Evolutionary conservation across 2,113 vertebrate genomes (phyloP), one percentile per base, ranked within the genome.

Genomic region (Atrichornis clamosus): DNA sequence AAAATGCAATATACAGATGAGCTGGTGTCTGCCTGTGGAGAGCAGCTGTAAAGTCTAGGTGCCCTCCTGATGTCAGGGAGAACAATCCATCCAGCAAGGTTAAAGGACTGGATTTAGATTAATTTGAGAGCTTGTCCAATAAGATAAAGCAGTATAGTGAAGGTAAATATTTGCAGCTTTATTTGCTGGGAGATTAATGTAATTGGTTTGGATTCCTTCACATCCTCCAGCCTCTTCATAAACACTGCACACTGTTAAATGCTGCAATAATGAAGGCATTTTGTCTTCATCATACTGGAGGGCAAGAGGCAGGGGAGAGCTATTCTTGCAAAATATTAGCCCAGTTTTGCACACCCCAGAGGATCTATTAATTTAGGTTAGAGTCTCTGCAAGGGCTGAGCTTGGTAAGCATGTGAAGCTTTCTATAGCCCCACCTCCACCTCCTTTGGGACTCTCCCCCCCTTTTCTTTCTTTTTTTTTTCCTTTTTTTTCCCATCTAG

Each of bases 161-260:
- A 89, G 73, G 91, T 73, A 97, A 96, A 95, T 93, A 95, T 97
- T 93, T 94, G 91, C 92, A 96, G 90, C 77, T 96, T 92, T 91
- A 86, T 96, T 95, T 97, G 84, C 95, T 74, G 44, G 67, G 91
- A 93, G 93, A 96, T 96, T 96, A 96, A 96, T 96, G 95, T 95
- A 97, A 96, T 90, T 88, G 83, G 87, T 67, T 97, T 95, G 95
- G 93, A 94, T 96, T 96, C 93, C 95, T 96, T 94, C 93, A 92
- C 90, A 63, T 94, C 87, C 92, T 94, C 78, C 90, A 92, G 92
- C 92, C 90, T 94, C 93, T 87, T 81, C 95, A 90, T 88, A 97
- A 97, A 95, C 91, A 91, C 89, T 87, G 93, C 84, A 81, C 94
- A 69, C 89, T 87, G 91, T 95, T 96, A 96, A 96, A 91, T 93